phyloP scores from a whole-genome alignment of 2,888 invertebrate genomes.

The Chrysolina haemoptera region DNA sequence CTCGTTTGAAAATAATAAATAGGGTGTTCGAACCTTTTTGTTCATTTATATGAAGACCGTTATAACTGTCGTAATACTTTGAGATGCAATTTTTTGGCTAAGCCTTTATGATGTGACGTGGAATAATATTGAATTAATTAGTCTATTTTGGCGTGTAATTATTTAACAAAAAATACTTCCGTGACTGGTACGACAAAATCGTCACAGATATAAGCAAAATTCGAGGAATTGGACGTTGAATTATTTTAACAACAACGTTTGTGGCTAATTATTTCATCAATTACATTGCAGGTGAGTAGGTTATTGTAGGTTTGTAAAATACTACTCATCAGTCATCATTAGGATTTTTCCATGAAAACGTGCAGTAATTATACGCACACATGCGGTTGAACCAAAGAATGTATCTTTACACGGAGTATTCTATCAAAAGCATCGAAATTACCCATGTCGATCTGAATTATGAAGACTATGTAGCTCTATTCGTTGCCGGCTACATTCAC shows the following conservation, averaged over 20 bases:
- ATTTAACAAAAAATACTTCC: background rate
- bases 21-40: no score
- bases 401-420: background rate
- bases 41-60: no score
- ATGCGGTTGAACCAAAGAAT: background rate
- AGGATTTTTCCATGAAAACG: constrained; percentile 16
- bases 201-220: background rate
- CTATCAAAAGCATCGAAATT: no score
- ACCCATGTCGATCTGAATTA: no score
- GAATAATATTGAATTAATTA: background rate
- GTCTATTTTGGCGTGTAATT: background rate
- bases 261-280: constrained; percentile 8
- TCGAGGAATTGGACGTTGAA: background rate
- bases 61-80: no score
- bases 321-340: constrained; percentile 8
- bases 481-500: background rate
- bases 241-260: constrained; percentile 4
- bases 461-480: no score
- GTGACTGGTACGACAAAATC: constrained; percentile 4
- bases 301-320: constrained; percentile 5
- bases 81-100: no score
- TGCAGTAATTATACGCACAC: background rate
- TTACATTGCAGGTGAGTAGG: constrained; percentile 13
- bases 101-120: background rate
- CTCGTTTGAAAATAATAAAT: no score